phyloP scores from a whole-genome alignment of 2,888 invertebrate species.

The Nephrotoma guestfalica region DNA sequence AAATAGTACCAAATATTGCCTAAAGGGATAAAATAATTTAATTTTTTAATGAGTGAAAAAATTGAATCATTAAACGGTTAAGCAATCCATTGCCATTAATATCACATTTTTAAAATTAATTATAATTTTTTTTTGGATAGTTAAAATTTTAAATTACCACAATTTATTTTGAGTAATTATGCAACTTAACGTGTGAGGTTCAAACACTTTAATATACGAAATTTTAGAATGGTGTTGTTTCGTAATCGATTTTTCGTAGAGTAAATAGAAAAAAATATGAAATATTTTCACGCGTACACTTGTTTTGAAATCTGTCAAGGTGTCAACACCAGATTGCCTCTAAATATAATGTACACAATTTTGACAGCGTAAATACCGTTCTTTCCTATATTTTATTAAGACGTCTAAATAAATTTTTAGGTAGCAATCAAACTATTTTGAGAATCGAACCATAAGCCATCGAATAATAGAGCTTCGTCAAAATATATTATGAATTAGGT shows the following conservation, averaged over 20 bases:
- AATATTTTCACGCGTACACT: neutral
- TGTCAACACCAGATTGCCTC: neutral
- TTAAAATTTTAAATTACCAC: neutral
- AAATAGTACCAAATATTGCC: neutral
- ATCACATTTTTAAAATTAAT: neutral
- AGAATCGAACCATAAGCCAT: too few relatives aligned
- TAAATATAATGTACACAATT: neutral
- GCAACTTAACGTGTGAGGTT: neutral
- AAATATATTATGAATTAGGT: too few relatives aligned
- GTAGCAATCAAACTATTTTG: too few relatives aligned
- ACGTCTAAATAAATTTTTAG: too few relatives aligned
- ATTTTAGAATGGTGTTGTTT: neutral
- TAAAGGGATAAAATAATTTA: neutral
- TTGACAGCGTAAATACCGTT: too few relatives aligned
- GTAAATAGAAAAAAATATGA: neutral
- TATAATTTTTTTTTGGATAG: neutral
- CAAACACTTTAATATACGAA: neutral
- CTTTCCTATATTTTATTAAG: too few relatives aligned
- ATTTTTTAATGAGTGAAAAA: neutral
- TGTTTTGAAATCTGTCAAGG: neutral
- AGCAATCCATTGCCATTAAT: neutral
- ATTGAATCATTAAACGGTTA: neutral
- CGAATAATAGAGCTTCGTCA: too few relatives aligned
- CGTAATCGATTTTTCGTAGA: neutral
- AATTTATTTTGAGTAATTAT: neutral